Conservation (phyloP, 2,888 invertebrate genomes). For the Ochropleura leucogaster region DNA sequence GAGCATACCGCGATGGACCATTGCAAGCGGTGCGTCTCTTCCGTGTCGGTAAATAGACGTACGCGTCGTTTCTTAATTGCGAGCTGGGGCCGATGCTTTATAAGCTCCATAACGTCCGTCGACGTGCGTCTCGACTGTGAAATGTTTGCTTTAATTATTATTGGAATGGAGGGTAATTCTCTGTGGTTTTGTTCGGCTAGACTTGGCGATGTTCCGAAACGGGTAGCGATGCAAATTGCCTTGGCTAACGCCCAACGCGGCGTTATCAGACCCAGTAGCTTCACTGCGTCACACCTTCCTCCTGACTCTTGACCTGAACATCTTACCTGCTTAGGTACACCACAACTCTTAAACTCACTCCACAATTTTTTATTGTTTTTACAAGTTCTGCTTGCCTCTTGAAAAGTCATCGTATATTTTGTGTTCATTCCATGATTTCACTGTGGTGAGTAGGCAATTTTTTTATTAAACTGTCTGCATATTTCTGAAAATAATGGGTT, state of each 20-base stretch:
- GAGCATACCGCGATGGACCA: conserved; percentile 85
- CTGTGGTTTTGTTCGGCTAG: conserved; percentile 91
- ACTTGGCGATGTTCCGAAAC: conserved; percentile 91
- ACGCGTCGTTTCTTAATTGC: conserved; percentile 89
- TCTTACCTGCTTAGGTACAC: conserved; percentile 47
- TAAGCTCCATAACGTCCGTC: conserved; percentile 89
- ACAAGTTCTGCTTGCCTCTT: not conserved
- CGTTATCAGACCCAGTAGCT: conserved; percentile 84
- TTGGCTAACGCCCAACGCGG: conserved; percentile 90
- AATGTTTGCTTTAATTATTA: conserved; percentile 91
- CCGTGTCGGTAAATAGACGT: conserved; percentile 89
- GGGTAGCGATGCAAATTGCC: conserved; percentile 91
- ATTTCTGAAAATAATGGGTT: conserved; percentile 4
- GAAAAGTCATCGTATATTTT: not conserved
- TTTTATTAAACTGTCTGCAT: not conserved
- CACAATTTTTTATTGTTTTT: not conserved
- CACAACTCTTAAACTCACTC: not conserved
- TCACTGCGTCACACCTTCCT: conserved; percentile 79
- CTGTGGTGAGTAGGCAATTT: not conserved
- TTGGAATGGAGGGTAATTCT: conserved; percentile 91
- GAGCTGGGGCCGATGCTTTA: conserved; percentile 88
- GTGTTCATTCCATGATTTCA: conserved; percentile 9
- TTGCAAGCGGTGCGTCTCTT: conserved; percentile 88
- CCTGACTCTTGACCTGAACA: conserved; percentile 78
- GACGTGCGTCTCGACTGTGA: conserved; percentile 87